Conservation (phyloP, 2,888 invertebrate genomes). For the Plagodis pulveraria region DNA sequence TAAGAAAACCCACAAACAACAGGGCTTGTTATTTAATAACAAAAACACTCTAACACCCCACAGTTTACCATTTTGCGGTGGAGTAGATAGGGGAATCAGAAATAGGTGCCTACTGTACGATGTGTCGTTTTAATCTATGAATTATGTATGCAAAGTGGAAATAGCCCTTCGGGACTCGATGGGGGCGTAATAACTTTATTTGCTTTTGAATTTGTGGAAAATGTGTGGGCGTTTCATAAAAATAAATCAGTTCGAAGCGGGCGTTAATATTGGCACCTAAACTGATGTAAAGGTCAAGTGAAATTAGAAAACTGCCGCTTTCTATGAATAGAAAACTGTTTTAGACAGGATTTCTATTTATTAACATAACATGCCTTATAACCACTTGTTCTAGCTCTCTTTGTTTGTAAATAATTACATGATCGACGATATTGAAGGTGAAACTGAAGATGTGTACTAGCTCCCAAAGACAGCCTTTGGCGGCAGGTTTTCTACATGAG, state of each 20-base stretch:
- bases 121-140: constrained; percentile 37
- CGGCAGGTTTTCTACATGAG: too few species aligned
- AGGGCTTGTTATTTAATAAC: constrained; percentile 10
- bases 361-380: too few species aligned
- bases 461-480: too few species aligned
- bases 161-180: constrained; percentile 17
- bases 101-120: constrained; percentile 25
- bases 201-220: constrained; percentile 17
- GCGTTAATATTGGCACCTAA: too few species aligned
- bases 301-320: not conserved
- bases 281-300: not conserved
- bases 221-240: constrained; percentile 10
- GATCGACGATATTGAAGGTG: too few species aligned
- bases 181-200: constrained; percentile 28
- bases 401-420: too few species aligned
- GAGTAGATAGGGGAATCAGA: constrained; percentile 27
- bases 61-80: constrained; percentile 13
- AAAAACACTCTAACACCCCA: constrained; percentile 7
- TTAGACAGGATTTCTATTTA: too few species aligned
- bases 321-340: too few species aligned
- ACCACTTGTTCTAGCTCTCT: too few species aligned
- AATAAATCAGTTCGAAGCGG: constrained; percentile 4
- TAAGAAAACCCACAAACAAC: constrained; percentile 5
- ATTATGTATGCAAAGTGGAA: constrained; percentile 35
- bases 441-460: too few species aligned